Conservation (phyloP, 2,888 invertebrate species). For the Eupithecia pulchellata region DNA sequence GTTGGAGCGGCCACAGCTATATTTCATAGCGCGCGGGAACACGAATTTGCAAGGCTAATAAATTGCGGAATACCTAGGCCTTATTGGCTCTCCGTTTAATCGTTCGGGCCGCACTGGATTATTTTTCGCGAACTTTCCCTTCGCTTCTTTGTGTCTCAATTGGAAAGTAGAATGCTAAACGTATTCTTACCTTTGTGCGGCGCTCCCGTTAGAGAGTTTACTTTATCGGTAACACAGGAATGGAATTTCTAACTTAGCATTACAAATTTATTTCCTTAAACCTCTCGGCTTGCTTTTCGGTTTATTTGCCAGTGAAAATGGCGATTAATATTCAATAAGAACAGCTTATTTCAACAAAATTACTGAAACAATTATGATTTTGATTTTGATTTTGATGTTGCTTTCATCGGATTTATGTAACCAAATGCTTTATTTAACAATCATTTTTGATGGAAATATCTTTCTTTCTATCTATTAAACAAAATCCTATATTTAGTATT, state of each 20-base stretch:
- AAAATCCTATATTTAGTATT: slow-evolving; percentile 36
- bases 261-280: slow-evolving; percentile 82
- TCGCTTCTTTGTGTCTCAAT: slow-evolving; percentile 65
- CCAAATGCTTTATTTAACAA: not conserved
- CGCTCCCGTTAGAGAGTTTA: slow-evolving; percentile 72
- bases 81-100: slow-evolving; percentile 81
- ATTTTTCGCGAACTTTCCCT: slow-evolving; percentile 68
- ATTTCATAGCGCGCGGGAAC: slow-evolving; percentile 79
- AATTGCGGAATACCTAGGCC: slow-evolving; percentile 83
- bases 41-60: slow-evolving; percentile 85
- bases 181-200: slow-evolving; percentile 75
- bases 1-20: slow-evolving; percentile 77
- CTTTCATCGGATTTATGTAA: not conserved
- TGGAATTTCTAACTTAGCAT: slow-evolving; percentile 84
- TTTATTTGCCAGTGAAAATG: slow-evolving; percentile 82
- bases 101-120: slow-evolving; percentile 72
- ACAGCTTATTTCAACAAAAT: slow-evolving; percentile 67
- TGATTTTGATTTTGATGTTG: not conserved
- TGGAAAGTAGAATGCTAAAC: slow-evolving; percentile 72
- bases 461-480: not conserved
- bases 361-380: slow-evolving; percentile 6
- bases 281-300: slow-evolving; percentile 71
- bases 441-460: too few relatives aligned
- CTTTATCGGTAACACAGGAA: slow-evolving; percentile 79
- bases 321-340: slow-evolving; percentile 84